A percentile compares a stretch with the other conserved stretches of the same genome.
phyloP scores from a whole-genome alignment of 2,113 vertebrate species.

The Lamprotornis superbus region DNA sequence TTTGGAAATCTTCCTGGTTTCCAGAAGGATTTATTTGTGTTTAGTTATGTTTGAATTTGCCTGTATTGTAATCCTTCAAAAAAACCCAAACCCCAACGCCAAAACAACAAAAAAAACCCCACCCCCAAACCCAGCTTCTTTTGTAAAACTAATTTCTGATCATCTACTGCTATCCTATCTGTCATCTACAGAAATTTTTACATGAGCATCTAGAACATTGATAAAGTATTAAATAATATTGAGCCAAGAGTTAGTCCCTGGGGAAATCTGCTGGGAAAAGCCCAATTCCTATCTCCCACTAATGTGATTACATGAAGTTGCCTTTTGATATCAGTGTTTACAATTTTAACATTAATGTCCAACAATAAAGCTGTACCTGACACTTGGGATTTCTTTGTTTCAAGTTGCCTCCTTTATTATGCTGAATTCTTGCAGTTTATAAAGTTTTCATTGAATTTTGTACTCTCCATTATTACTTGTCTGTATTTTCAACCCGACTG shows the following conservation, averaged over 20 bases:
- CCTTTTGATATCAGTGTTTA: constrained; percentile 30
- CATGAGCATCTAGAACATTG: background rate
- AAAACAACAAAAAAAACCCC: background rate
- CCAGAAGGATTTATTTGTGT: background rate
- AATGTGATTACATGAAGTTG: background rate
- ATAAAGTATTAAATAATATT: constrained; percentile 25
- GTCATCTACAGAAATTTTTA: background rate
- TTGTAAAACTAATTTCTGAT: background rate
- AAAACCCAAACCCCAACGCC: background rate
- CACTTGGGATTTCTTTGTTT: constrained; percentile 36
- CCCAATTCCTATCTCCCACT: background rate
- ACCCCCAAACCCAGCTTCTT: background rate
- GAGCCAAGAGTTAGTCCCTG: background rate
- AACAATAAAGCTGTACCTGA: background rate
- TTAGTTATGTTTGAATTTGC: background rate
- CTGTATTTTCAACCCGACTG: background rate
- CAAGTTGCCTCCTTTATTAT: constrained; percentile 46
- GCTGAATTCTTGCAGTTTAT: constrained; percentile 28
- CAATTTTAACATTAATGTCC: constrained; percentile 6
- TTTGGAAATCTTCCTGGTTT: background rate
- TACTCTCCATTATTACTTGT: constrained; percentile 15
- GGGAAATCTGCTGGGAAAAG: background rate
- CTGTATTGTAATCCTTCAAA: background rate
- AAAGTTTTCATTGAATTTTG: constrained; percentile 37
- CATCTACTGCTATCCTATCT: background rate